Evolutionary conservation across 2,797 vertebrate genomes (phyloP), one percentile per base, ranked within the genome.

Genomic region (Dendrocincla tyrannina): DNA sequence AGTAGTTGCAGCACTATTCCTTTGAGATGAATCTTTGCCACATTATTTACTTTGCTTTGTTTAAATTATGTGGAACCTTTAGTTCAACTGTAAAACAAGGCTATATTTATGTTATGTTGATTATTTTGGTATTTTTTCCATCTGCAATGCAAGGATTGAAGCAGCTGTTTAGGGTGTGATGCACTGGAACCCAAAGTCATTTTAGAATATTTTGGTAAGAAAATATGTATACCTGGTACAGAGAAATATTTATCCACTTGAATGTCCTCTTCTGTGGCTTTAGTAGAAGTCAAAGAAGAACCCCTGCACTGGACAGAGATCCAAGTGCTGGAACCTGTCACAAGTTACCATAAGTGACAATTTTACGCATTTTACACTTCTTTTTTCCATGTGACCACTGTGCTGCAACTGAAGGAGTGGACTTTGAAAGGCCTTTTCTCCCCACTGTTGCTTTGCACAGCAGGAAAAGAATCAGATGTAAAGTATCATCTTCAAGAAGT

Each of bases 11-110:
- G 93, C 35, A 60, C 73, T 75, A 77, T 93, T 97, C 97, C 97
- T 96, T 50, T 32, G 95, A 98, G 97, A 97, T 97, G 94, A 96
- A 96, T 97, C 92, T 96, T 96, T 91, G 93, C 84, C 91, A 52
- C 35, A 55, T 97, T 98, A 96, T 97, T 97, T 97, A 97, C 97
- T 97, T 95, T 96, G 92, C 89, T 94, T 96, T 91, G 79, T 93
- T 94, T 94, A 88, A 85, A 91, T 96, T 95, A 87, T 92, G 97
- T 91, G 63, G 90, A 97, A 94, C 74, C 83, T 97, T 85, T 69
- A 80, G 66, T 82, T 93, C 56, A 67, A 12, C 33, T 63, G 56
- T 53, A 69, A 73, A 91, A 39, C 23, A 6, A 59, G 24, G 75
- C 77, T 75, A 4, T 53, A 24, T n/a, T 83, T 53, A 18, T 41